Evolutionary conservation across 2,113 vertebrate species (phyloP), one percentile per base, ranked within the genome.

Genomic region (Rallus limicola): DNA sequence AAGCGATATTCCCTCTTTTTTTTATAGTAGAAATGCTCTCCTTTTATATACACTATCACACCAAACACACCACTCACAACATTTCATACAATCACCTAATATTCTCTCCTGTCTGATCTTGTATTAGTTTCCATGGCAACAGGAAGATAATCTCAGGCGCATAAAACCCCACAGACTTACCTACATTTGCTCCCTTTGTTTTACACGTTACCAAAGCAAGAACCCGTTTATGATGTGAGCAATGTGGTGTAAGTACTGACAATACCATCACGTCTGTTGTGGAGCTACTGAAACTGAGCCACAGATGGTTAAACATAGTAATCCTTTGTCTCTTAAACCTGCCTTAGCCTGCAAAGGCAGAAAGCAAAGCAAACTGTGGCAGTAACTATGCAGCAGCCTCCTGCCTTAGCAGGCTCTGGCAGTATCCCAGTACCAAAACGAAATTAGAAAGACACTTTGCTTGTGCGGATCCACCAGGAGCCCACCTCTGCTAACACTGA

Each of bases 91-190:
- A 4, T 64, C 65, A 80, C 60, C 23, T 36, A 77, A 4, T 65
- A 60, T 21, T 84, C 82, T 69, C 42, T 88, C 65, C 64, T 71
- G 46, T 72, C 24, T 56, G 68, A 91, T 38, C 34, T 80, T 82
- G 7, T 60, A 65, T 86, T 75, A 28, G 90, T 95, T 96, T 92
- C 90, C 55, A 64, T 78, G 86, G 89, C 67, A 92, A 95, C 74
- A 82, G 38, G n/a, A 79, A 63, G 76, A 92, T 44, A 44, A 9
- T 53, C 82, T 38, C 26, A 52, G 62, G 69, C 94, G 23, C 86
- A 76, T 12, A 34, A 80, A 89, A 44, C 70, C 34, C 17, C 42
- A 44, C 34, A 60, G 68, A 70, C 79, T 48, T 82, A 90, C 48
- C 50, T n/a, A 28, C 60, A 56, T 64, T 77, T 70, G 17, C 23